Percentiles rank a stretch among this genome's conserved stretches.
Evolutionary conservation across 2,797 vertebrate genomes (phyloP).

Genomic region (Sparus aurata): DNA sequence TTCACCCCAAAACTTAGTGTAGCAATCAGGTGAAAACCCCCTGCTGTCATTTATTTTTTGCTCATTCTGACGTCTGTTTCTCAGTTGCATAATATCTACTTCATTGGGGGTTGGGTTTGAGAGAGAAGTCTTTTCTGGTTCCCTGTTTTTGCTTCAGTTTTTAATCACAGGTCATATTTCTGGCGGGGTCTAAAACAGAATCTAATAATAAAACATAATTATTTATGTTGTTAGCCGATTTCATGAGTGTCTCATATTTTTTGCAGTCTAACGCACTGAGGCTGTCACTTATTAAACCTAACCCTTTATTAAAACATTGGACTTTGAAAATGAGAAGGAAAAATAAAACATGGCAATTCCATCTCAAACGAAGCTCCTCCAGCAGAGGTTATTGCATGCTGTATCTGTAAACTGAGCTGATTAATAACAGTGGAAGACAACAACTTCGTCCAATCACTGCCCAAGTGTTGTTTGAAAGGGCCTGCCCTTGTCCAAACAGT

Average conservation of each 20-base stretch:
- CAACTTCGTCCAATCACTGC: background rate
- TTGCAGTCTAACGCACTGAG: no score
- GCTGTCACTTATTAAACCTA: no score
- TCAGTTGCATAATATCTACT: background rate
- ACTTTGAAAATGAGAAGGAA: no score
- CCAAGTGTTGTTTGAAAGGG: no score
- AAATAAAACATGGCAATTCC: no score
- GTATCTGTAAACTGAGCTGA: background rate
- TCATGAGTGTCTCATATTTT: no score
- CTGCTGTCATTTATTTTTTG: background rate
- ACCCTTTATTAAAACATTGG: no score
- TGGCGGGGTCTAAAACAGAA: background rate
- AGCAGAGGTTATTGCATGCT: background rate
- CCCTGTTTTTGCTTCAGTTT: background rate
- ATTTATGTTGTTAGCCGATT: no score
- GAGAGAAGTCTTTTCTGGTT: background rate
- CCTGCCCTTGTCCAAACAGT: no score
- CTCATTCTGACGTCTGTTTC: background rate
- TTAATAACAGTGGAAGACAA: background rate
- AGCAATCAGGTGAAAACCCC: slow-evolving; percentile 1
- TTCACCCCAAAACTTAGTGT: slow-evolving; percentile 13
- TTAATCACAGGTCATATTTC: background rate
- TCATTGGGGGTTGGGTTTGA: no score
- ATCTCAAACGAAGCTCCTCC: no score
- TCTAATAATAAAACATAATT: background rate